A percentile compares a stretch with the other conserved stretches of the same genome.
Conservation (phyloP, 2,888 invertebrate genomes). For the Lasioglossum vierecki region DNA sequence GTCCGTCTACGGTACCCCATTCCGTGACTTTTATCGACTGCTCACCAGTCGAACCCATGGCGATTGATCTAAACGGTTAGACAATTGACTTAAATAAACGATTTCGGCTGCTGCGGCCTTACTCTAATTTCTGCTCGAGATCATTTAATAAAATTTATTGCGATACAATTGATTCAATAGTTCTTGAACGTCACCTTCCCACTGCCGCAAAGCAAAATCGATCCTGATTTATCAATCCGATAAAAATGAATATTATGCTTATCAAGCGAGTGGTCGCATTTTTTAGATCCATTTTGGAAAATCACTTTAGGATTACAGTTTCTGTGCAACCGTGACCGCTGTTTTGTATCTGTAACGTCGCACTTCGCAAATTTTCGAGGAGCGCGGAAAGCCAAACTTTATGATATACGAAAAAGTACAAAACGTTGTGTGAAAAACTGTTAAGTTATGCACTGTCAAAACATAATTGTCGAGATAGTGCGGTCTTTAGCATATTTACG, state of each 20-base stretch:
- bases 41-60: constrained; percentile 44
- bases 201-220: background rate
- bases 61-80: constrained; percentile 28
- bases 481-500: background rate
- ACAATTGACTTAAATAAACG: background rate
- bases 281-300: background rate
- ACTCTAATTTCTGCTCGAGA: background rate
- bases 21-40: constrained; percentile 64
- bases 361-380: background rate
- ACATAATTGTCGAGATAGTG: background rate
- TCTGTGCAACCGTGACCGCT: background rate
- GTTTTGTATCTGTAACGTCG: background rate
- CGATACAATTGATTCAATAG: background rate
- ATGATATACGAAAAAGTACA: background rate
- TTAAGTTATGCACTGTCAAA: background rate
- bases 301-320: background rate
- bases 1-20: constrained; percentile 77
- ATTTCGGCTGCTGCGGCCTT: background rate
- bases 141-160: background rate
- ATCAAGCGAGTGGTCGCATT: background rate
- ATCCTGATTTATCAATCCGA: background rate
- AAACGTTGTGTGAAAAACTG: background rate
- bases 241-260: background rate
- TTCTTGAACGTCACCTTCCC: background rate
- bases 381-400: background rate